Percentiles rank a stretch among this genome's conserved stretches.
phyloP scores from a whole-genome alignment of 2,888 invertebrate genomes.

The Cheilosia vulpina region DNA sequence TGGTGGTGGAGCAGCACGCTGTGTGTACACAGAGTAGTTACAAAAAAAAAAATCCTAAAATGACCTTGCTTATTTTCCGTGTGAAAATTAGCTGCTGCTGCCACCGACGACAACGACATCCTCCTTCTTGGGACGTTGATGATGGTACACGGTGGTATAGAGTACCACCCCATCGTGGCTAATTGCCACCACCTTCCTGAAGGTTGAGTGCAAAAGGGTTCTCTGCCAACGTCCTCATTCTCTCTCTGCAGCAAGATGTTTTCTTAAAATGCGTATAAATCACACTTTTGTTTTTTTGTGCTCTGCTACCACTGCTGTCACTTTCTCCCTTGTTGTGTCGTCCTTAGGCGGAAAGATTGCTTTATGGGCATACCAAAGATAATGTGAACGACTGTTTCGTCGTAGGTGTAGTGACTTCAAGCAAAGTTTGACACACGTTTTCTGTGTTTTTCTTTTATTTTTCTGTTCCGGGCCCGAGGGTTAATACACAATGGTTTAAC shows the following conservation, averaged over 20 bases:
- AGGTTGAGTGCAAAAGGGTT: slow-evolving; percentile 65
- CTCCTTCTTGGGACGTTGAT: slow-evolving; percentile 12
- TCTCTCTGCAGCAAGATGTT: slow-evolving; percentile 51
- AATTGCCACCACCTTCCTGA: slow-evolving; percentile 63
- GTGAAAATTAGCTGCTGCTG: slow-evolving; percentile 55
- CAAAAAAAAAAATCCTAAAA: slow-evolving; percentile 14
- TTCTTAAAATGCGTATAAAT: slow-evolving; percentile 73
- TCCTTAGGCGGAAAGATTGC: slow-evolving; percentile 53
- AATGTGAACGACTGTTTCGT: slow-evolving; percentile 47
- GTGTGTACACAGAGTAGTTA: not conserved
- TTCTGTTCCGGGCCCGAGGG: not conserved
- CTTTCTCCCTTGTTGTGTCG: slow-evolving; percentile 3
- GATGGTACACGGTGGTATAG: slow-evolving; percentile 47
- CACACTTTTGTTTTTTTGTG: slow-evolving; percentile 25
- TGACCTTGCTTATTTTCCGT: slow-evolving; percentile 68
- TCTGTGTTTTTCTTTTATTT: not conserved
- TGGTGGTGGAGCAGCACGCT: slow-evolving; percentile 23
- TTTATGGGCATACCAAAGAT: slow-evolving; percentile 58
- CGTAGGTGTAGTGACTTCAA: slow-evolving; percentile 47
- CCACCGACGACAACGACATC: slow-evolving; percentile 29
- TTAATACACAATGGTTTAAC: slow-evolving; percentile 50
- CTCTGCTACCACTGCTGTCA: slow-evolving; percentile 30
- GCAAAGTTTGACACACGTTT: slow-evolving; percentile 46
- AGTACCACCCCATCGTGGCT: slow-evolving; percentile 38
- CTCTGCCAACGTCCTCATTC: slow-evolving; percentile 64